Base-by-base conservation (phyloP, 2,888 invertebrate species). In the Lochmaea capreae region DNA sequence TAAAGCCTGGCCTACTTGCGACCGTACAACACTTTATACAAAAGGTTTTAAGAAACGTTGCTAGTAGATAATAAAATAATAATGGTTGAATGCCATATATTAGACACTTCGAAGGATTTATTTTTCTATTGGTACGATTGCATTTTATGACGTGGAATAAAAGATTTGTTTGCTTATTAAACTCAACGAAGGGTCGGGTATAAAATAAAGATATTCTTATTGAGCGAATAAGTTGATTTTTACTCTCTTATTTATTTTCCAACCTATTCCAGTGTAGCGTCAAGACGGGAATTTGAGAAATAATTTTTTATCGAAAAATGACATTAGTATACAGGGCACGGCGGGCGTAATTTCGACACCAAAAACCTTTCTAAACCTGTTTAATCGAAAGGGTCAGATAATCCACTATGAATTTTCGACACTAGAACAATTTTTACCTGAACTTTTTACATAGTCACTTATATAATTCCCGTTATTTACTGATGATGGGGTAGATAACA, bases 1-100 rank as follows among this genome's bases (percentile, higher is more conserved):
- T 59, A 62, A 69, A 69, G 52, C 54, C 52, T 52, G 62, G 62
- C 69, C 61, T 69, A 69, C 16, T 69, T 69, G 18, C 62, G 12
- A 52, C 14, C 16, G 16, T 61, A 61, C 61, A 62, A 62, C 62
- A 16, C n/a, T 62, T n/a, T 18, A 43, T 63, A 63, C 16, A 43
- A 63, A 59, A 43, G 42, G 62, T 16, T 1, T 33, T 18, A 62
- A 62, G 62, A 42, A 16, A 16, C 62, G 18, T 39, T 39, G 11
- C 4, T 18, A 42, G 62, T 63, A 63, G 18, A 63, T 63, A 63
- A 63, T 43, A 63, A 63, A 63, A 43, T 43, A 63, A 63, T 63
- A 63, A 63, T 43, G 39, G 16, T 39, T 11, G 18, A 43, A 42
- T 39, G 11, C 62, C 18, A 43, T 12, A 42, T 62, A 62, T 42